Percentiles rank a stretch among this genome's conserved stretches.
Conservation (phyloP, 1,140 invertebrate genomes). For the Plutomurus gul region DNA sequence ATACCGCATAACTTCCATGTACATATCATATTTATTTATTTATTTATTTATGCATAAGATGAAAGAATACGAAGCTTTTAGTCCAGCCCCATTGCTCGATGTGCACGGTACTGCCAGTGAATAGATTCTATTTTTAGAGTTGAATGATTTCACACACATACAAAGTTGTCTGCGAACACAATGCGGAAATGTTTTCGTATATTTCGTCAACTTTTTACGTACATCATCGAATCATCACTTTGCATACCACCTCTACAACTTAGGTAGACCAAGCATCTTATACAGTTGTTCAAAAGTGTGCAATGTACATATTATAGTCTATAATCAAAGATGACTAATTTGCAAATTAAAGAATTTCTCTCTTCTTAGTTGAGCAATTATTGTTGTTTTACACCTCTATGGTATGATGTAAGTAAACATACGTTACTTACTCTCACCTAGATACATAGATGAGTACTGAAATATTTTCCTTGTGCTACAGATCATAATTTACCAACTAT, state of each 20-base stretch:
- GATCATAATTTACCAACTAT: too few species aligned
- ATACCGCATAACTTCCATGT: background rate
- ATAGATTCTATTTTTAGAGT: conserved; percentile 2
- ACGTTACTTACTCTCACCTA: too few species aligned
- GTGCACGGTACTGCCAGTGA: background rate
- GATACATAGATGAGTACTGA: too few species aligned
- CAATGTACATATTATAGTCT: background rate
- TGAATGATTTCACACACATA: background rate
- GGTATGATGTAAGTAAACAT: background rate
- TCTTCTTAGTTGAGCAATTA: too few species aligned
- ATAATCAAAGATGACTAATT: conserved; percentile 26
- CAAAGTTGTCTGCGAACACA: background rate
- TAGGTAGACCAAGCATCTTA: too few species aligned
- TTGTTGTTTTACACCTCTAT: too few species aligned
- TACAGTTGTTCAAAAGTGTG: background rate
- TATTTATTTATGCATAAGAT: conserved; percentile 21
- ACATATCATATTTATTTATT: conserved; percentile 4
- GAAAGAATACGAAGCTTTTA: too few species aligned
- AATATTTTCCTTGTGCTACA: too few species aligned
- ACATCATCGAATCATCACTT: background rate
- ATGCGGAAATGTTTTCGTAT: background rate
- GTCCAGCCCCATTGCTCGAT: background rate
- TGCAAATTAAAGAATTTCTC: background rate
- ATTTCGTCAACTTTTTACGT: background rate
- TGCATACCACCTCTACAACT: background rate